phyloP scores from a whole-genome alignment of 2,888 invertebrate species.

The Hypomecis punctinalis region DNA sequence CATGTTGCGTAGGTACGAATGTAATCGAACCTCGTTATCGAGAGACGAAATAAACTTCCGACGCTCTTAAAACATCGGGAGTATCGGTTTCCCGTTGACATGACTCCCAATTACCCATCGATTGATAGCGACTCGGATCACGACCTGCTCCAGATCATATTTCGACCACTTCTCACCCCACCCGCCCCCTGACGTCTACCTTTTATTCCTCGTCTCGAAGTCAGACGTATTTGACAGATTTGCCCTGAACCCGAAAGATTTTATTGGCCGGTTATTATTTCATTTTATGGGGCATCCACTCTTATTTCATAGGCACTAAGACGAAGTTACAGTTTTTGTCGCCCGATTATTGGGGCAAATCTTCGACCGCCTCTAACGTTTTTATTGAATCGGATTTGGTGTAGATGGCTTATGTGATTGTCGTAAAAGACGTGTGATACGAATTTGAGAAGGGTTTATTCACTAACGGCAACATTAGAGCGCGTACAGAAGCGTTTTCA shows the following conservation, averaged over 20 bases:
- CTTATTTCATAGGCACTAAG: slow-evolving; percentile 80
- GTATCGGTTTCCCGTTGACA: slow-evolving; percentile 70
- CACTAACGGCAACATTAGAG: slow-evolving; percentile 37
- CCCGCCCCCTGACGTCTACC: slow-evolving; percentile 60
- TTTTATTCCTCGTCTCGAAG: slow-evolving; percentile 53
- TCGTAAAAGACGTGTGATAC: slow-evolving; percentile 63
- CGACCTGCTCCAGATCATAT: slow-evolving; percentile 75
- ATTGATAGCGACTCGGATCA: slow-evolving; percentile 70
- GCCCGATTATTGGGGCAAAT: slow-evolving; percentile 76
- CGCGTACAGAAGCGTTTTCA: slow-evolving; percentile 35
- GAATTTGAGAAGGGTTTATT: slow-evolving; percentile 47
- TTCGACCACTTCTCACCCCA: slow-evolving; percentile 74
- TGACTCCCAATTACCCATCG: slow-evolving; percentile 77
- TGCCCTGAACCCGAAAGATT: slow-evolving; percentile 71
- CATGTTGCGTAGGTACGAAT: slow-evolving; percentile 11
- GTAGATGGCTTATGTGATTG: slow-evolving; percentile 63
- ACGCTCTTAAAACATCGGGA: slow-evolving; percentile 49
- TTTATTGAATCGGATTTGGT: slow-evolving; percentile 74
- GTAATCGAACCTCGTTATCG: slow-evolving; percentile 25
- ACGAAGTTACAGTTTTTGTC: slow-evolving; percentile 77
- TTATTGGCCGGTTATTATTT: slow-evolving; percentile 84
- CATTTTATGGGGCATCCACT: slow-evolving; percentile 82
- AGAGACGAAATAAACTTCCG: slow-evolving; percentile 26
- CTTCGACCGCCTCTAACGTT: slow-evolving; percentile 69
- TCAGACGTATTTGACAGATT: slow-evolving; percentile 80